A percentile compares a stretch with the other conserved stretches of the same genome.
Evolutionary conservation across 2,888 invertebrate species (phyloP).

Genomic region (Nomada lathburiana): DNA sequence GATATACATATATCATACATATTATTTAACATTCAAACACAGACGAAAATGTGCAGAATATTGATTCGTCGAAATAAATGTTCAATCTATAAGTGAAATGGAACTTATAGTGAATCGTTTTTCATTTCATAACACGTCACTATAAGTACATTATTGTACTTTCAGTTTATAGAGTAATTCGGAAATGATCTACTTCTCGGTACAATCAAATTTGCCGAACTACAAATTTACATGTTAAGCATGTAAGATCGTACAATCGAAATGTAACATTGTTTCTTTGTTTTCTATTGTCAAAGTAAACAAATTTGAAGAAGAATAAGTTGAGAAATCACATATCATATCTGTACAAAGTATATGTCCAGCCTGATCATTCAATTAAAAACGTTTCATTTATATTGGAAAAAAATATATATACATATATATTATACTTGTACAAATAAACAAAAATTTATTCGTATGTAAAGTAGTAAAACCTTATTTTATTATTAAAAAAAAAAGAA

Average conservation of each 20-base stretch:
- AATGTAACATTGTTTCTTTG: slow-evolving; percentile 1
- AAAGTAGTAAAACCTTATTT: too few relatives aligned
- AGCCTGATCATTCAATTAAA: slow-evolving; percentile 42
- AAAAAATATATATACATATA: slow-evolving; percentile 10
- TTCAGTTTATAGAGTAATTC: slow-evolving; percentile 27
- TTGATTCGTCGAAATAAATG: slow-evolving; percentile 54
- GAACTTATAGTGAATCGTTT: slow-evolving; percentile 48
- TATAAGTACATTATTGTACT: slow-evolving; percentile 37
- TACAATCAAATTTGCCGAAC: slow-evolving; percentile 32
- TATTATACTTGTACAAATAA: too few relatives aligned
- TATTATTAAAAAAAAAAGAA: neutral
- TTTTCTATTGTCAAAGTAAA: neutral
- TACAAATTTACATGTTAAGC: slow-evolving; percentile 46
- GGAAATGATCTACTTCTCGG: slow-evolving; percentile 30
- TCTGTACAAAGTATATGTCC: slow-evolving; percentile 16
- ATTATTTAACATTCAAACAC: slow-evolving; percentile 70
- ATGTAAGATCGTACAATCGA: slow-evolving; percentile 18
- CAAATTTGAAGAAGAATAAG: slow-evolving; percentile 14
- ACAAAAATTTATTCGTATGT: too few relatives aligned
- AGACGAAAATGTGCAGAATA: slow-evolving; percentile 57
- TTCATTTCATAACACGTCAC: slow-evolving; percentile 46
- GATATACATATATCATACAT: slow-evolving; percentile 83
- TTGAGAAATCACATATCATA: slow-evolving; percentile 5
- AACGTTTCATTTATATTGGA: neutral
- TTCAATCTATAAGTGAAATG: slow-evolving; percentile 48